Percentiles rank a stretch among this genome's conserved stretches.
phyloP scores from a whole-genome alignment of 1,140 invertebrate species.

The Druon quercuslanigerum region DNA sequence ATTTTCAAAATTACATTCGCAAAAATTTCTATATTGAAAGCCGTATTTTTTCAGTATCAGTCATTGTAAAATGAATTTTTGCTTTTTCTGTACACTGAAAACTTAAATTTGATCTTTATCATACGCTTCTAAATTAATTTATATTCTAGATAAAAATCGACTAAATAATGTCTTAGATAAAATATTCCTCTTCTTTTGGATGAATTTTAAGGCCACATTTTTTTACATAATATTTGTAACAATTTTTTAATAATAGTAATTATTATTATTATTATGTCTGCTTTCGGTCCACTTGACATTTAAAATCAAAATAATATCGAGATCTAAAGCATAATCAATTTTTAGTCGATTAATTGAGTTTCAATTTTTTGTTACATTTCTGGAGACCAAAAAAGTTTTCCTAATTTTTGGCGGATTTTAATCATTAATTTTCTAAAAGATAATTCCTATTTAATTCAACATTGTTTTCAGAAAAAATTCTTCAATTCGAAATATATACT shows the following conservation, averaged over 20 bases:
- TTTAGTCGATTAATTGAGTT: too few relatives aligned
- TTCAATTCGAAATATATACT: too few relatives aligned
- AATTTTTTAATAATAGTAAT: background rate
- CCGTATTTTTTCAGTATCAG: background rate
- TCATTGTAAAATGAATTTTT: background rate
- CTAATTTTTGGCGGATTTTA: too few relatives aligned
- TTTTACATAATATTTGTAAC: background rate
- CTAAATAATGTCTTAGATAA: background rate
- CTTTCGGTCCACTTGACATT: background rate
- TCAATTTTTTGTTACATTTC: too few relatives aligned
- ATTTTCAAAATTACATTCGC: too few relatives aligned
- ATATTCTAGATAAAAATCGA: conserved; percentile 2
- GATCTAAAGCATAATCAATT: too few relatives aligned
- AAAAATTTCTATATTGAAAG: too few relatives aligned
- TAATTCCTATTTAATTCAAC: too few relatives aligned
- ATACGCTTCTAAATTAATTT: background rate
- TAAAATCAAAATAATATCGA: too few relatives aligned
- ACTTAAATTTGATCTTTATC: background rate
- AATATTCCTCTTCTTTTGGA: background rate
- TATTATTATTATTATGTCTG: background rate
- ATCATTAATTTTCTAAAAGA: too few relatives aligned
- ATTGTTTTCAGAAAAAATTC: too few relatives aligned
- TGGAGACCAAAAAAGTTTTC: too few relatives aligned
- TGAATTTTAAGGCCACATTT: conserved; percentile 2
- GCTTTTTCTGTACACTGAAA: background rate